These are phyloP conservation scores for Mesochorus sp. DNA, from an alignment of 2,888 invertebrate genomes.

Conservation along the genomic window DNA sequence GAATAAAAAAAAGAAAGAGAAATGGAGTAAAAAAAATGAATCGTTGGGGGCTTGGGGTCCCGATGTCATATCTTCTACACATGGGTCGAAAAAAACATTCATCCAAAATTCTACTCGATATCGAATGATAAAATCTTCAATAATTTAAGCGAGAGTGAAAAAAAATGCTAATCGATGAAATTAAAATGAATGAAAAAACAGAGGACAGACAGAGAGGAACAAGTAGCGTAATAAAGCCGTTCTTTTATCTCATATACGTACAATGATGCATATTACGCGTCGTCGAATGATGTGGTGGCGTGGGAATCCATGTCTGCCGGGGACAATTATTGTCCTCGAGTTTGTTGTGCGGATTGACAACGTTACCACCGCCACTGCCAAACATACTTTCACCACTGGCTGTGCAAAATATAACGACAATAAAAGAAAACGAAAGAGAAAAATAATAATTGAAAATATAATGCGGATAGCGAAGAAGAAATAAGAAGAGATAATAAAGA, in stretches of 20 bases:
- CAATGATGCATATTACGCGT: slow-evolving; percentile 80
- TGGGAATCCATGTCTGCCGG: slow-evolving; percentile 78
- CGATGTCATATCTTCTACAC: too few species aligned
- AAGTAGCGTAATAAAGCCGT: slow-evolving; percentile 59
- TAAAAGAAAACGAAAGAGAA: slow-evolving; percentile 63
- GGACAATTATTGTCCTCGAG: slow-evolving; percentile 79
- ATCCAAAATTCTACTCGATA: background rate
- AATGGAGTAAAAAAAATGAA: background rate
- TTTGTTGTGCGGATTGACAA: slow-evolving; percentile 78
- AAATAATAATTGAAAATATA: too few species aligned
- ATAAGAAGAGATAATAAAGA: slow-evolving; percentile 51
- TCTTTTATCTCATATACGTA: slow-evolving; percentile 72
- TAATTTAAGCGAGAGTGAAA: background rate
- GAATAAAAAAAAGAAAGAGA: background rate
- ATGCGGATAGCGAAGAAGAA: slow-evolving; percentile 46
- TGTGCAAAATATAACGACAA: slow-evolving; percentile 76
- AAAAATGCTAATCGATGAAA: slow-evolving; percentile 18
- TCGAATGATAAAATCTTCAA: background rate
- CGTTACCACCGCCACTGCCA: slow-evolving; percentile 77
- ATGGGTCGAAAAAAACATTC: slow-evolving; percentile 4
- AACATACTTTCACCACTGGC: slow-evolving; percentile 80
- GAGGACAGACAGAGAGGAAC: slow-evolving; percentile 10
- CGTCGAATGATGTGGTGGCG: slow-evolving; percentile 80
- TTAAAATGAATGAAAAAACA: background rate
- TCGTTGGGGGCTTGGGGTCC: too few species aligned